Evolutionary conservation across 2,113 vertebrate species (phyloP).

Genomic region (Prunella fulvescens): DNA sequence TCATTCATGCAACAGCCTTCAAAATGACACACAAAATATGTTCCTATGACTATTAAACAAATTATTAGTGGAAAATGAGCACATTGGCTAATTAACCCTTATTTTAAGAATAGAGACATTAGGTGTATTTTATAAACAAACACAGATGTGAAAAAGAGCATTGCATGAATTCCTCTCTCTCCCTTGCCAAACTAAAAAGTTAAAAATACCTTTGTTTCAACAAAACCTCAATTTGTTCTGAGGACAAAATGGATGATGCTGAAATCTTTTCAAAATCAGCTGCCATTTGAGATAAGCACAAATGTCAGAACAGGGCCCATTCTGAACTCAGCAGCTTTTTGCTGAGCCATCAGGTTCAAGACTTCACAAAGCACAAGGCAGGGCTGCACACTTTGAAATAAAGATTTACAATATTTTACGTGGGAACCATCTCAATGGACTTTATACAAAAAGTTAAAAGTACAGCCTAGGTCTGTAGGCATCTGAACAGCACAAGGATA

Average conservation of each 20-base stretch:
- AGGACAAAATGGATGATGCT: not conserved
- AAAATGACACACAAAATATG: not conserved
- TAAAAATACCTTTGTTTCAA: conserved; percentile 20
- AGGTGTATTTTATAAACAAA: conserved; percentile 30
- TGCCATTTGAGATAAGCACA: fast-evolving
- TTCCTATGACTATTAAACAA: not conserved
- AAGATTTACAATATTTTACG: not conserved
- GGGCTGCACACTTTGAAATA: not conserved
- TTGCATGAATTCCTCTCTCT: not conserved
- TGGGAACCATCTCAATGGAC: not conserved
- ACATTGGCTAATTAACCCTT: not conserved
- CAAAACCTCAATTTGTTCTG: not conserved
- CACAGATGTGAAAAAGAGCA: not conserved
- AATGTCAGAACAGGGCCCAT: not conserved
- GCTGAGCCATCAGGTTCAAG: not conserved
- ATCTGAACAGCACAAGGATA: not conserved
- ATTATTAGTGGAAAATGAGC: not conserved
- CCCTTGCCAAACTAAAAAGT: not conserved
- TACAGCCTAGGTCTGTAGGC: not conserved
- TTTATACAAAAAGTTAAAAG: not conserved
- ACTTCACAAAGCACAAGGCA: not conserved
- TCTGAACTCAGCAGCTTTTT: not conserved
- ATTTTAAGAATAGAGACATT: conserved; percentile 6
- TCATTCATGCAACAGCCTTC: not conserved
- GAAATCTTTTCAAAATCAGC: not conserved